Evolutionary conservation across 2,888 invertebrate species (phyloP).

Genomic region (Apodemia zela): DNA sequence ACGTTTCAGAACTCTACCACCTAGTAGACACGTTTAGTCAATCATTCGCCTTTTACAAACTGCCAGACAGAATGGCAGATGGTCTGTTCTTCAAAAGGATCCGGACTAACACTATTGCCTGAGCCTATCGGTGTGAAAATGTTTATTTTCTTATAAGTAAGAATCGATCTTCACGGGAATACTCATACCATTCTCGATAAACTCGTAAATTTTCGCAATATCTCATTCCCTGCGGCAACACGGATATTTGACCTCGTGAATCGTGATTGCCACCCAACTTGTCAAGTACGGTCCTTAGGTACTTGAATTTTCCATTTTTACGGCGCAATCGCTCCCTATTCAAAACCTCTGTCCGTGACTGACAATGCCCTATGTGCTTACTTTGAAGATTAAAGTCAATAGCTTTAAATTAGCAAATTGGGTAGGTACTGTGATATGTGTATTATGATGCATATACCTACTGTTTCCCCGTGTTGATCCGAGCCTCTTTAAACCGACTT

Average conservation of each 20-base stretch:
- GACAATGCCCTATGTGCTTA: background rate
- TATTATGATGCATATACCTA: background rate
- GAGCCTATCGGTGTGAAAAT: no score
- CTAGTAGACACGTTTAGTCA: no score
- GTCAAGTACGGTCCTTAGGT: constrained; percentile 5
- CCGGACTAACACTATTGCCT: no score
- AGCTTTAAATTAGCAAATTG: background rate
- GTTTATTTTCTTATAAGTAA: background rate
- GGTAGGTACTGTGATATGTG: background rate
- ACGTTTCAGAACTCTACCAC: no score
- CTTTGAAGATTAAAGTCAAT: background rate
- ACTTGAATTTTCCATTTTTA: constrained; percentile 5
- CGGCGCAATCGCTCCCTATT: background rate
- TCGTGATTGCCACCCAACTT: background rate
- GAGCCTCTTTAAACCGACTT: no score
- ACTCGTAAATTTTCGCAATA: background rate
- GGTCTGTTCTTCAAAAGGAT: no score
- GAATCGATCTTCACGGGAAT: no score
- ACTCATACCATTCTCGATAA: background rate
- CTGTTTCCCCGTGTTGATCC: no score
- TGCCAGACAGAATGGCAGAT: no score
- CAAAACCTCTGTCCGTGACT: background rate
- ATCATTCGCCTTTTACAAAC: no score
- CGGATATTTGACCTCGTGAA: constrained; percentile 6
- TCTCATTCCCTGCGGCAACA: background rate